A percentile compares a stretch with the other conserved stretches of the same genome.
Evolutionary conservation across 2,113 vertebrate species (phyloP).

Genomic region (Caretta caretta): DNA sequence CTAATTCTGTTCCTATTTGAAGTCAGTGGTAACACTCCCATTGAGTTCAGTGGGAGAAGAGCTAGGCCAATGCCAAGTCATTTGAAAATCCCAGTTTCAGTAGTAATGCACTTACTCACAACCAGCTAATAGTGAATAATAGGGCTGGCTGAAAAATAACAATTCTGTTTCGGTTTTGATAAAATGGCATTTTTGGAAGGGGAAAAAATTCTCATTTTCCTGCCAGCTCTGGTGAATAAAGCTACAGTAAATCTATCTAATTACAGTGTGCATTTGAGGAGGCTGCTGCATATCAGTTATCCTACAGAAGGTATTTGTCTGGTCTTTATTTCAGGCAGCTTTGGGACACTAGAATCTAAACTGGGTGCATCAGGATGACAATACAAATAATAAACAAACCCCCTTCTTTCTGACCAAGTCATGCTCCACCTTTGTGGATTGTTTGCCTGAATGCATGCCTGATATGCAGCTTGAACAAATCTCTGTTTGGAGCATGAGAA

Average conservation of each 20-base stretch:
- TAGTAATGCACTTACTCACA: neutral
- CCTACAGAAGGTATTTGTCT: neutral
- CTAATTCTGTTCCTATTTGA: neutral
- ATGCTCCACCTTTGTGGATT: neutral
- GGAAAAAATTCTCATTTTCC: neutral
- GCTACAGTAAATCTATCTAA: neutral
- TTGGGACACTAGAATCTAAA: neutral
- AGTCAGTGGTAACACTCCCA: neutral
- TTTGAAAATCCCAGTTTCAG: neutral
- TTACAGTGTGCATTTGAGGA: neutral
- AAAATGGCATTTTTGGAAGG: neutral
- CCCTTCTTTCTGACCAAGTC: neutral
- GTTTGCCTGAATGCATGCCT: neutral
- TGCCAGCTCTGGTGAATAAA: neutral
- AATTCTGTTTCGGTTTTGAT: neutral
- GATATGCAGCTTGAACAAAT: neutral
- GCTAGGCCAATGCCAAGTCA: neutral
- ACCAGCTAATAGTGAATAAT: neutral
- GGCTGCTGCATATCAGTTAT: neutral
- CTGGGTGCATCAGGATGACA: neutral
- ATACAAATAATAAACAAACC: too few species aligned
- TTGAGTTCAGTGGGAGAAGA: neutral
- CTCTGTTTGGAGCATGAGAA: neutral
- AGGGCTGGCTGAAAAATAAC: too few species aligned
- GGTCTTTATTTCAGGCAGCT: neutral